Percentiles rank a stretch among this genome's conserved stretches.
These are phyloP conservation scores for Dromaius novaehollandiae DNA, from an alignment of 2,113 vertebrate genomes.

Conservation along the genomic window DNA sequence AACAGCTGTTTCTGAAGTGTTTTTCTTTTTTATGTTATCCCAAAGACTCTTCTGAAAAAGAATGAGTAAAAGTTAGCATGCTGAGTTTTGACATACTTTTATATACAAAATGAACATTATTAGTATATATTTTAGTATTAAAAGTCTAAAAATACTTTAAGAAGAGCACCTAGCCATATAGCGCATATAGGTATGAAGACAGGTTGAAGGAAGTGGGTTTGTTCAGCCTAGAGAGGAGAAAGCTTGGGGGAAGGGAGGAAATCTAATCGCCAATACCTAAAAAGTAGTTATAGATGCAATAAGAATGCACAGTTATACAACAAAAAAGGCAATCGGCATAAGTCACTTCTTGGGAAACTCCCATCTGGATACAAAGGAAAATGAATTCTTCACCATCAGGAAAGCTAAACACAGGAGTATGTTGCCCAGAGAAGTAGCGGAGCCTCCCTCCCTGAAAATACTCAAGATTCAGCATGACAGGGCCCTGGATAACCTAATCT, in stretches of 20 bases:
- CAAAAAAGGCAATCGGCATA: background rate
- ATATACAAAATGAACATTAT: background rate
- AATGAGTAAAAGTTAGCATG: background rate
- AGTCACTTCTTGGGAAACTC: background rate
- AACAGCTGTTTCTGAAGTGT: slow-evolving; percentile 11
- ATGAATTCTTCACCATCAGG: background rate
- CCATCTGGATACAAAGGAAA: background rate
- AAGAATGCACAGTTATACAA: background rate
- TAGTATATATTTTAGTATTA: background rate
- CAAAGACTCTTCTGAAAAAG: slow-evolving; percentile 87
- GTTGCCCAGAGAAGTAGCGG: background rate
- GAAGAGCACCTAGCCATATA: background rate
- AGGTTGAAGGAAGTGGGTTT: background rate
- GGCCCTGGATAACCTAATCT: too few relatives aligned
- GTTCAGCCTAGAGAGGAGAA: background rate
- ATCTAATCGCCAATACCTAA: background rate
- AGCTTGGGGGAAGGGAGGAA: background rate
- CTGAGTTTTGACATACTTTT: background rate
- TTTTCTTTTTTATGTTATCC: slow-evolving; percentile 88
- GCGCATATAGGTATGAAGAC: background rate
- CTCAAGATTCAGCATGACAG: too few relatives aligned
- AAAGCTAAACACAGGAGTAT: background rate
- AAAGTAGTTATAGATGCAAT: background rate
- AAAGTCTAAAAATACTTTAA: background rate
- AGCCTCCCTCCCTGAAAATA: background rate